phyloP scores from a whole-genome alignment of 2,888 invertebrate genomes.

The Platycheirus rosarum region DNA sequence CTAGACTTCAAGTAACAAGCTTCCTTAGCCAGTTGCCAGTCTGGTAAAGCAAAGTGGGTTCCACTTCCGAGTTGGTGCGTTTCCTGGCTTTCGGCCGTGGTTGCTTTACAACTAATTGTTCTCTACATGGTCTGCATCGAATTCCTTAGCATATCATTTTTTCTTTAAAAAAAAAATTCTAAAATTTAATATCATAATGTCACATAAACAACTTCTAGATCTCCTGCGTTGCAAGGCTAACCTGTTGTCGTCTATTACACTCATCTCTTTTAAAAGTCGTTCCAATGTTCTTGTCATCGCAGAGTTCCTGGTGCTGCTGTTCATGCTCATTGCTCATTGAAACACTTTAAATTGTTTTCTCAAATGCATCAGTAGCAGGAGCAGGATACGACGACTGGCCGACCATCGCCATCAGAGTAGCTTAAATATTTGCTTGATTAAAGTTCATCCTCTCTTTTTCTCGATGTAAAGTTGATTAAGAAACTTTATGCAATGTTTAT shows the following conservation, averaged over 20 bases:
- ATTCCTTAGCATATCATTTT: too few relatives aligned
- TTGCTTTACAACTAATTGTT: too few relatives aligned
- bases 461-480: slow-evolving; percentile 60
- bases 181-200: neutral
- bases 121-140: too few relatives aligned
- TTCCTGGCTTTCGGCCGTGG: too few relatives aligned
- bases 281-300: slow-evolving; percentile 17
- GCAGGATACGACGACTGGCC: slow-evolving; percentile 32
- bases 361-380: slow-evolving; percentile 26
- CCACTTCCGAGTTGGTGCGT: too few relatives aligned
- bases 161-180: neutral
- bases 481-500: slow-evolving; percentile 58
- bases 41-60: too few relatives aligned
- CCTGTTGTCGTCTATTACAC: slow-evolving; percentile 21
- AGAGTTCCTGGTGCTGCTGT: neutral
- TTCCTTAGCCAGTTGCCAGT: too few relatives aligned
- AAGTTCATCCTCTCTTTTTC: slow-evolving; percentile 50
- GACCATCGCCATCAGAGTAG: slow-evolving; percentile 26
- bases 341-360: slow-evolving; percentile 44
- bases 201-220: neutral
- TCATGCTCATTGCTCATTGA: slow-evolving; percentile 43
- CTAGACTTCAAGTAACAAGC: too few relatives aligned
- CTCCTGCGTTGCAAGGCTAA: neutral
- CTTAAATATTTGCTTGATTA: slow-evolving; percentile 65
- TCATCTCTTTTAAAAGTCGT: slow-evolving; percentile 9